Evolutionary conservation across 2,797 vertebrate genomes (phyloP), one percentile per base, ranked within the genome.

Genomic region (Chelon labrosus): DNA sequence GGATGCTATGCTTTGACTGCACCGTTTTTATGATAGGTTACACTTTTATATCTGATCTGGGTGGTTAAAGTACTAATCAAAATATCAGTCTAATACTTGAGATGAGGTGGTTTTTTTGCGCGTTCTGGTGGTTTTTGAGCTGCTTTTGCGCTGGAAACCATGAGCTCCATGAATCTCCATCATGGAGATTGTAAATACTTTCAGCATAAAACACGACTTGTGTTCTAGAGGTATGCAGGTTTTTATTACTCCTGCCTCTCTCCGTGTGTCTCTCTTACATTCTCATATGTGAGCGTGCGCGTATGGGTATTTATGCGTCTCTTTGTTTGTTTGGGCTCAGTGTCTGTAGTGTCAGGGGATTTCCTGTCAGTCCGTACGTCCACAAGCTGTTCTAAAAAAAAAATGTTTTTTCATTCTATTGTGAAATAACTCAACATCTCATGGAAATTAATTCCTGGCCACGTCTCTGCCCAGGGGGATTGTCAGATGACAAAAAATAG

Each of bases 241-340:
- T 63, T 75, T 75, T 65, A 41, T 60, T 47, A 31, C 53, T 53
- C 7, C 31, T 7, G 49, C 55, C 5, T 22, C 35, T 22, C 13
- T 46, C 27, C 39, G 14, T 54, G 37, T 74, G 17, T 41, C 20
- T 3, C 4, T 44, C 14, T 58, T 17, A 19, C 39, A 20, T 22
- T 51, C 8, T 46, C 17, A 12, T 11, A 12, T 22, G 35, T 37
- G 22, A 25, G 22, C n/a, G 35, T 44, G 22, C n/a, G 22, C 22
- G 44, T 27, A 17, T 60, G 38, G 59, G 19, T 25, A n/a, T 62
- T 55, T 37, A 0, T 60, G 25, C 27, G n/a, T 42, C 22, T 11
- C 22, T 31, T 8, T 61, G 27, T 47, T 54, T 47, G 27, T 37
- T 54, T 62, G 41, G 25, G 65, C 59, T 39, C 65, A 3, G 22